Conservation (phyloP, 2,113 vertebrate species). For the Tympanuchus pallidicinctus region DNA sequence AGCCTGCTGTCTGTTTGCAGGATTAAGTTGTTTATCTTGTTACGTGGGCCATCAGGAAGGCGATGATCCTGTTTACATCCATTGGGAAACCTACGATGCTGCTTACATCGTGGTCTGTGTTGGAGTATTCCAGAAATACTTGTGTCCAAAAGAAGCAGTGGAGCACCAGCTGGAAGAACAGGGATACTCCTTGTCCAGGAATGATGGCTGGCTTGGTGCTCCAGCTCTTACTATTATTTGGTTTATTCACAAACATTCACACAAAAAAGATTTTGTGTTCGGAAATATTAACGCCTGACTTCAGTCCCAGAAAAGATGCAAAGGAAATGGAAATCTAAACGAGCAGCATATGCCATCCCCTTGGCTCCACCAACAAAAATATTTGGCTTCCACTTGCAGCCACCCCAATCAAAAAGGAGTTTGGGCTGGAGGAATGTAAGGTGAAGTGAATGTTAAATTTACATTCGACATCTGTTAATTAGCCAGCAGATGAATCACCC, state of each 20-base stretch:
- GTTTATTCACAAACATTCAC: neutral
- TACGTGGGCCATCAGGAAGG: neutral
- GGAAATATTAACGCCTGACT: neutral
- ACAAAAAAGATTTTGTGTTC: slow-evolving; percentile 47
- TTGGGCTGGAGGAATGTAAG: slow-evolving; percentile 58
- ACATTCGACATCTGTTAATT: slow-evolving; percentile 65
- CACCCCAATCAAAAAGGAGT: slow-evolving; percentile 56
- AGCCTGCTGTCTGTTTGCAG: neutral
- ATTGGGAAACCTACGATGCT: neutral
- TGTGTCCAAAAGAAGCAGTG: neutral
- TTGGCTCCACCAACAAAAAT: slow-evolving; percentile 56
- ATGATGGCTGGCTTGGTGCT: neutral
- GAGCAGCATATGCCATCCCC: slow-evolving; percentile 48
- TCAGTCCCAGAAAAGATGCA: slow-evolving; percentile 53
- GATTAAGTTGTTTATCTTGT: slow-evolving; percentile 38
- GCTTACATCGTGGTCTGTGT: neutral
- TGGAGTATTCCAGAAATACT: neutral
- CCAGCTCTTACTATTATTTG: neutral
- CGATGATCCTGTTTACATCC: neutral
- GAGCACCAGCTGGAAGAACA: neutral
- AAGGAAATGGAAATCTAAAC: slow-evolving; percentile 65
- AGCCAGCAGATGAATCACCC: slow-evolving; percentile 51
- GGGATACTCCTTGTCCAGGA: neutral
- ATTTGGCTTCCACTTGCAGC: slow-evolving; percentile 68
- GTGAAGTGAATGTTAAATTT: slow-evolving; percentile 57